Percentiles rank a stretch among this genome's conserved stretches.
Conservation (phyloP, 2,113 vertebrate genomes). For the Notothenia rossii region DNA sequence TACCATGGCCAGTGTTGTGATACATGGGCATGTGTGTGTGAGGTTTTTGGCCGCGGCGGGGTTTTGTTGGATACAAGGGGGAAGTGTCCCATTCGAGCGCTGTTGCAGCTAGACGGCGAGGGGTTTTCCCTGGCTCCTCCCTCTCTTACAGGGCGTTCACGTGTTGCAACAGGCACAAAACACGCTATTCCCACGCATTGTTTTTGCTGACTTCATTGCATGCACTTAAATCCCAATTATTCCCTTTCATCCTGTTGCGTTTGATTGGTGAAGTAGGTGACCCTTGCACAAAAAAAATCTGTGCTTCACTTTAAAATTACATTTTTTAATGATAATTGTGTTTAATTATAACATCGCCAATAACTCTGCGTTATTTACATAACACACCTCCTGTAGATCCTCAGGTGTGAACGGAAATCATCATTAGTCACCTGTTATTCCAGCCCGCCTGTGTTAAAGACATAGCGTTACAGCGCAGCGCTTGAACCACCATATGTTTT, state of each 20-base stretch:
- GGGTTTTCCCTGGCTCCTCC: constrained; percentile 99
- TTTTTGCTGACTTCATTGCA: constrained; percentile 56
- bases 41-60: constrained; percentile 4
- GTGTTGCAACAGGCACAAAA: constrained; percentile 76
- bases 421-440: constrained; percentile 49
- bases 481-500: neutral
- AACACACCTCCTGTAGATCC: neutral
- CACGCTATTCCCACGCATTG: constrained; percentile 70
- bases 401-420: constrained; percentile 45
- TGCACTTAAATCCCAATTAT: neutral
- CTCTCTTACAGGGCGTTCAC: constrained; percentile 84
- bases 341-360: neutral
- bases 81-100: constrained; percentile 71
- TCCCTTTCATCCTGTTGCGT: too few relatives aligned
- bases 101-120: constrained; percentile 85
- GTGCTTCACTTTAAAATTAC: neutral
- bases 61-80: constrained; percentile 48
- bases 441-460: constrained; percentile 1
- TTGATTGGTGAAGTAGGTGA: neutral
- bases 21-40: constrained; percentile 18
- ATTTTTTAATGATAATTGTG: neutral
- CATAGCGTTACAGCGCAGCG: constrained; percentile 8
- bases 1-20: neutral
- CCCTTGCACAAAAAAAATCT: neutral
- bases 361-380: constrained; percentile 21